Evolutionary conservation across 2,113 vertebrate species (phyloP), one percentile per base, ranked within the genome.

Genomic region (Copsychus sechellarum): DNA sequence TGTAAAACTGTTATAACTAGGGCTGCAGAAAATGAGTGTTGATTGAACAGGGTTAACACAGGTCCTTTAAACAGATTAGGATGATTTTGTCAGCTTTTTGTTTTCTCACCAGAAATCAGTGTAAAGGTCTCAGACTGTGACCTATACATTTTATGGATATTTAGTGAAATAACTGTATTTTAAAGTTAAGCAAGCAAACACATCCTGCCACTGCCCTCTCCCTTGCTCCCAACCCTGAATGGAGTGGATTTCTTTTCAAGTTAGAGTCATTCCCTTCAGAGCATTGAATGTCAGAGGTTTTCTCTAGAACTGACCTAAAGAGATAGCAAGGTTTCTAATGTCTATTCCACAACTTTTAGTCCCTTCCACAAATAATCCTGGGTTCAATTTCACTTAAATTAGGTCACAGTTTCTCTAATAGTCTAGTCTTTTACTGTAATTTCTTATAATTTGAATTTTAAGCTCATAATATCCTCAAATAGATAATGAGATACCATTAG

Each of bases 381-480:
- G 7, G 29, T 70, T 78, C 36, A 50, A 7, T 87, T 74, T 88
- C 18, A n/a, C 40, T 48, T 69, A 88, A 81, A 76, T 90, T 89
- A 81, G 13, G 21, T 82, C 73, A 72, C 24, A 57, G 12, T 56
- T 90, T 81, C 48, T 85, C 38, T 91, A 79, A 72, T 28, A 80
- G 17, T 12, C 58, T 71, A 72, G 8, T 3, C 34, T 79, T 86
- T 70, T 70, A 73, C 78, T 94, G 84, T 82, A 87, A 90, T 86
- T 94, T 88, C 85, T 42, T 53, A n/a, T 81, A 50, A 43, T 82
- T 92, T 64, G 11, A 85, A 92, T 72, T 79, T 76, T 92, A 65
- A 77, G 29, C 29, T 76, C 85, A 84, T 71, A 26, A 58, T 60
- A 51, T 42, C 20, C 19, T 93, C 47, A 92, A 62, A 82, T 23